These are phyloP conservation scores for Mobula birostris DNA, from an alignment of 2,113 vertebrate species.

Conservation along the genomic window DNA sequence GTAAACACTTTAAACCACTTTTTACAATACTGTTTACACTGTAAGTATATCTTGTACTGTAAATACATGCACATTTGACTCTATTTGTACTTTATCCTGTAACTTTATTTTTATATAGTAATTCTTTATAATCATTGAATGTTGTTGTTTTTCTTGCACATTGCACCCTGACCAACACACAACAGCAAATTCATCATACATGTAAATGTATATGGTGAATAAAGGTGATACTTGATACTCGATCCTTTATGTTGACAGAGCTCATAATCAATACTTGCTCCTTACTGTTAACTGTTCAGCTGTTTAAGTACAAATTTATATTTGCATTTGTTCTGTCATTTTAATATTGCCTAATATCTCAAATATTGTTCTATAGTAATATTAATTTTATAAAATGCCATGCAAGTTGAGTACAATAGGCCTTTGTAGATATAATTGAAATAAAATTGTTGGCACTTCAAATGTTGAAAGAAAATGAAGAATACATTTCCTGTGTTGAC, in stretches of 20 bases:
- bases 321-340: not conserved
- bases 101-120: too few species aligned
- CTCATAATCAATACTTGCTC: not conserved
- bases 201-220: too few species aligned
- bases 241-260: not conserved
- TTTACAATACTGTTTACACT: too few species aligned
- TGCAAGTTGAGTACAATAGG: not conserved
- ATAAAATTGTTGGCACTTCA: not conserved
- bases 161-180: too few species aligned
- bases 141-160: too few species aligned
- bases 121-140: too few species aligned
- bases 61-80: too few species aligned
- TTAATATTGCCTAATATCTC: not conserved
- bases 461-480: not conserved
- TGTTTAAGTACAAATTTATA: not conserved
- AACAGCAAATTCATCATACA: too few species aligned
- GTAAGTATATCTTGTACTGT: too few species aligned
- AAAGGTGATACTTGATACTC: too few species aligned
- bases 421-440: not conserved
- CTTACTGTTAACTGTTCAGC: not conserved
- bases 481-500: not conserved
- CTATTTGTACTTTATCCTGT: too few species aligned
- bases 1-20: too few species aligned
- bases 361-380: not conserved
- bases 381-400: not conserved